A percentile compares a stretch with the other conserved stretches of the same genome.
phyloP scores from a whole-genome alignment of 2,797 vertebrate genomes.

The Dendrocincla fuliginosa region DNA sequence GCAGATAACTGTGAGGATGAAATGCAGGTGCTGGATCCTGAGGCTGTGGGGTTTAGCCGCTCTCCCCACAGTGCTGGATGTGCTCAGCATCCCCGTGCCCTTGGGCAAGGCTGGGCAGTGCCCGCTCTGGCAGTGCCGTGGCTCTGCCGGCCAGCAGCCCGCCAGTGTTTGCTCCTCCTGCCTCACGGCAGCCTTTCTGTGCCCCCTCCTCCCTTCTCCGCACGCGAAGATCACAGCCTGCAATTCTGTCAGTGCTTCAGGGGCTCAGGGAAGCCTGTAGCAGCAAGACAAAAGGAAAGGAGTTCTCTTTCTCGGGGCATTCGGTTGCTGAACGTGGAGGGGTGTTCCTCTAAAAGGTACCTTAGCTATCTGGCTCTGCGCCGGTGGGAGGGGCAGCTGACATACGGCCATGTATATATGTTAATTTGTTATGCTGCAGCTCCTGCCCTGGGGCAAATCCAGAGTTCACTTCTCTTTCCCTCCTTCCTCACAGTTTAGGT shows the following conservation, averaged over 20 bases:
- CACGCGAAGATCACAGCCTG: not conserved
- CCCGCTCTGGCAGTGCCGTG: not conserved
- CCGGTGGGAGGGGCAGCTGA: not conserved
- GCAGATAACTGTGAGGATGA: not conserved
- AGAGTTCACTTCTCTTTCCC: not conserved
- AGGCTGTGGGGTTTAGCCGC: not conserved
- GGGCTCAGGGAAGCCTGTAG: not conserved
- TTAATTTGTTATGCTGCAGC: not conserved
- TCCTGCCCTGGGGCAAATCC: not conserved
- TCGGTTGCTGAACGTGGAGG: not conserved
- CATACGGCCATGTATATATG: not conserved
- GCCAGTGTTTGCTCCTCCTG: not conserved
- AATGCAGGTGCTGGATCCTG: not conserved
- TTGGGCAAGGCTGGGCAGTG: rapidly evolving
- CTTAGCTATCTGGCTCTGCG: not conserved
- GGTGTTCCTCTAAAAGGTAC: not conserved
- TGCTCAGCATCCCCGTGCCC: not conserved
- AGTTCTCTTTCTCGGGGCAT: not conserved
- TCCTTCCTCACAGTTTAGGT: rapidly evolving
- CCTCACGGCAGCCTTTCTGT: not conserved
- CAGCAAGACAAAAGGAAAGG: not conserved
- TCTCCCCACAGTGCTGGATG: not conserved
- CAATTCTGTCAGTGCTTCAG: not conserved
- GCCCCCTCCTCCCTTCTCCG: not conserved
- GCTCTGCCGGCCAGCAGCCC: not conserved